phyloP scores from a whole-genome alignment of 2,888 invertebrate genomes.

The Arctia plantaginis region DNA sequence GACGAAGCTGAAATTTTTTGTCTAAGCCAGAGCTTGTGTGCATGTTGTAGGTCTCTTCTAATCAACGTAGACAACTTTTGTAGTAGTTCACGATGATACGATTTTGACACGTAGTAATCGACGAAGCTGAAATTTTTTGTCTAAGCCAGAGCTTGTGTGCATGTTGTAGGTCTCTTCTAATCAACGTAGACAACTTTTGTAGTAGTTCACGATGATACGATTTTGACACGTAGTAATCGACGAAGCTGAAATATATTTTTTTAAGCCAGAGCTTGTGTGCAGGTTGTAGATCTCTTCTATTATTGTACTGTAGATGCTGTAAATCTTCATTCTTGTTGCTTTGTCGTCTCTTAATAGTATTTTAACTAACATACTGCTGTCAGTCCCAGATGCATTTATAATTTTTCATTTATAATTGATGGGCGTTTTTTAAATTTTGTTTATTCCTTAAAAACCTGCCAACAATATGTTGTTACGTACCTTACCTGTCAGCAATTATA shows the following conservation, averaged over 20 bases:
- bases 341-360: background rate
- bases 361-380: background rate
- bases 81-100: background rate
- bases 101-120: background rate
- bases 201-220: background rate
- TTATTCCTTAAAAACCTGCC: background rate
- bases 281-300: background rate
- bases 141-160: background rate
- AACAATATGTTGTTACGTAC: constrained; percentile 11
- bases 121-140: constrained; percentile 3
- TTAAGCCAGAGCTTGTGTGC: background rate
- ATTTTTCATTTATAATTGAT: too few relatives aligned
- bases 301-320: background rate
- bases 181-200: background rate
- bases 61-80: background rate
- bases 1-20: constrained; percentile 3
- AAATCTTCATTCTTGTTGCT: background rate
- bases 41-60: background rate
- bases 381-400: too few relatives aligned
- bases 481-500: background rate
- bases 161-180: background rate
- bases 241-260: constrained; percentile 1
- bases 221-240: background rate
- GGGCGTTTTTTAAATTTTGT: background rate
- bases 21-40: background rate